Percentiles rank a stretch among this genome's conserved stretches.
phyloP scores from a whole-genome alignment of 2,113 vertebrate genomes.

The Rhipidura dahli region DNA sequence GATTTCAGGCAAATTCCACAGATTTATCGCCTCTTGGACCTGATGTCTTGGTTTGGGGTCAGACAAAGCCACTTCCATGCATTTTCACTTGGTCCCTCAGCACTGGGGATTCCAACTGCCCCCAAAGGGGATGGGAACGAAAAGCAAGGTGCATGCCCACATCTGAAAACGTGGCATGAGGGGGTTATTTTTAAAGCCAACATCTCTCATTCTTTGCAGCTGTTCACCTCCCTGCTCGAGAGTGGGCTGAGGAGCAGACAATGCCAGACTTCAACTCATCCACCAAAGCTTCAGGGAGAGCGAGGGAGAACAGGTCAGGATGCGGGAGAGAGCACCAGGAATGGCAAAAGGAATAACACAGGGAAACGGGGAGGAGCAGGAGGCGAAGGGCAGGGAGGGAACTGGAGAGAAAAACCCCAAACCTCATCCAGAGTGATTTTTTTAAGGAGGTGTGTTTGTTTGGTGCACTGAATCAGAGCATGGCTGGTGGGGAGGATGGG shows the following conservation, averaged over 20 bases:
- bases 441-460: background rate
- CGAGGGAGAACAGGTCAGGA: background rate
- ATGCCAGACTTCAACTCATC: background rate
- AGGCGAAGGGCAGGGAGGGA: background rate
- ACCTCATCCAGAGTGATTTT: background rate
- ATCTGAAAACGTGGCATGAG: background rate
- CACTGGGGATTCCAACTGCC: background rate
- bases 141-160: background rate
- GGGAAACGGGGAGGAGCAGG: background rate
- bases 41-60: background rate
- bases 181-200: background rate
- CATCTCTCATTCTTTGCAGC: background rate
- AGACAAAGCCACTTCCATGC: background rate
- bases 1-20: background rate
- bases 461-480: background rate
- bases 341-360: background rate
- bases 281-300: background rate
- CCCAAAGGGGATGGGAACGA: background rate
- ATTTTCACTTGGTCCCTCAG: background rate
- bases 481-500: rapidly evolving
- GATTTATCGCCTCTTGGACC: background rate
- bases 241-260: background rate
- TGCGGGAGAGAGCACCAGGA: rapidly evolving
- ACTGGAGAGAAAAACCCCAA: background rate
- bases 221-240: background rate